A percentile compares a stretch with the other conserved stretches of the same genome.
Conservation (phyloP, 64 coral and sea anemone genomes). For the Pocillopora verrucosa region DNA sequence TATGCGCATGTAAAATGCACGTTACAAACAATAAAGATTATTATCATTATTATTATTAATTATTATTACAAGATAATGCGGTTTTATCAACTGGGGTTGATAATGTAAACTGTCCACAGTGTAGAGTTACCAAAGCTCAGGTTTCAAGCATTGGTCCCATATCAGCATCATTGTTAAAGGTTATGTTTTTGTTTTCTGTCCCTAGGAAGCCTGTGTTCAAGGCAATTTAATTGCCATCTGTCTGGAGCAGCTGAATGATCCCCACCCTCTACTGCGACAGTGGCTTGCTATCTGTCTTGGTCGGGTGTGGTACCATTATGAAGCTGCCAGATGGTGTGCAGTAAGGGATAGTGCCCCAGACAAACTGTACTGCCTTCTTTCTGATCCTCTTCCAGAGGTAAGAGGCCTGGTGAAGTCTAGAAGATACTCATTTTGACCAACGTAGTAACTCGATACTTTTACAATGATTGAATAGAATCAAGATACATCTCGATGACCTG, state of each 20-base stretch:
- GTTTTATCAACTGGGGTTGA: too few relatives aligned
- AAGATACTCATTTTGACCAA: background rate
- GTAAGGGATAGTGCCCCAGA: conserved; percentile 94
- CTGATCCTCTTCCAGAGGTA: conserved; percentile 94
- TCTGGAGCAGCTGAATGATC: conserved; percentile 90
- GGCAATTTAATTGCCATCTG: conserved; percentile 97
- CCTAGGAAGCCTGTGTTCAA: conserved; percentile 91
- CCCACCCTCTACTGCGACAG: conserved; percentile 84
- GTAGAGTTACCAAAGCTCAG: too few relatives aligned
- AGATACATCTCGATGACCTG: too few relatives aligned
- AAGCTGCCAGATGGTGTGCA: conserved; percentile 93
- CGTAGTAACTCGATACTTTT: background rate
- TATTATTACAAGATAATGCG: too few relatives aligned
- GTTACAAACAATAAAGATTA: too few relatives aligned
- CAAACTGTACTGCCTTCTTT: conserved; percentile 87
- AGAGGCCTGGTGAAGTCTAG: background rate
- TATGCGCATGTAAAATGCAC: too few relatives aligned
- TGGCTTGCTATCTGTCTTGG: conserved; percentile 96
- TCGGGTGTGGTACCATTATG: conserved; percentile 85
- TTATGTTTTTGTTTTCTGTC: background rate
- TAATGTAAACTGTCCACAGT: too few relatives aligned
- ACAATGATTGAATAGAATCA: too few relatives aligned
- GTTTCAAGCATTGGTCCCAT: too few relatives aligned
- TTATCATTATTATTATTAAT: too few relatives aligned
- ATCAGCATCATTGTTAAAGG: background rate